Conservation (phyloP, 1,140 invertebrate species). For the Calycopis cecrops region DNA sequence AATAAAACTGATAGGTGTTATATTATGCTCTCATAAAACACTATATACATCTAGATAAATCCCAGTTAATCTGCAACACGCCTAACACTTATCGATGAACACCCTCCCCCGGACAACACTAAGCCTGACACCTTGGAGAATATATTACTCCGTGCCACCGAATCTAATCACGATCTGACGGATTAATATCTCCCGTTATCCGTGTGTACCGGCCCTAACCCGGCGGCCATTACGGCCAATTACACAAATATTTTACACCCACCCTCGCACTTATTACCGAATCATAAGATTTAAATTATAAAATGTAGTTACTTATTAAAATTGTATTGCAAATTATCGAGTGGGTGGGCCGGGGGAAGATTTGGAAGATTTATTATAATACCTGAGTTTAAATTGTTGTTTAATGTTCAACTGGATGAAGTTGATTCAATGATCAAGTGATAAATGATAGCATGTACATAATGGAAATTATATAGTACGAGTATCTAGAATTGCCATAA, state of each 20-base stretch:
- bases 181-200: constrained; percentile 60
- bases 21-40: too few relatives aligned
- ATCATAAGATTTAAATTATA: neutral
- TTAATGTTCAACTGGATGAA: constrained; percentile 36
- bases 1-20: too few relatives aligned
- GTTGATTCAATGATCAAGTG: constrained; percentile 29
- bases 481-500: constrained; percentile 20
- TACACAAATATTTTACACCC: constrained; percentile 32
- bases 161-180: constrained; percentile 70
- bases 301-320: constrained; percentile 22
- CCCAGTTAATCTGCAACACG: too few relatives aligned
- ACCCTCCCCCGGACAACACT: constrained; percentile 25
- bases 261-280: constrained; percentile 7
- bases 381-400: constrained; percentile 60
- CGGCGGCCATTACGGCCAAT: constrained; percentile 50
- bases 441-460: constrained; percentile 31
- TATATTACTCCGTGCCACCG: constrained; percentile 69
- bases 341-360: constrained; percentile 12
- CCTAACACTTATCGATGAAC: constrained; percentile 28
- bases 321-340: constrained; percentile 15
- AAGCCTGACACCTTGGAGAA: constrained; percentile 55
- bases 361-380: constrained; percentile 60
- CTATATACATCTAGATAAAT: too few relatives aligned
- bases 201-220: constrained; percentile 50
- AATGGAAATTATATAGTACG: neutral